phyloP scores from a whole-genome alignment of 92 coral and sea anemone genomes.

The Blastomussa wellsi region DNA sequence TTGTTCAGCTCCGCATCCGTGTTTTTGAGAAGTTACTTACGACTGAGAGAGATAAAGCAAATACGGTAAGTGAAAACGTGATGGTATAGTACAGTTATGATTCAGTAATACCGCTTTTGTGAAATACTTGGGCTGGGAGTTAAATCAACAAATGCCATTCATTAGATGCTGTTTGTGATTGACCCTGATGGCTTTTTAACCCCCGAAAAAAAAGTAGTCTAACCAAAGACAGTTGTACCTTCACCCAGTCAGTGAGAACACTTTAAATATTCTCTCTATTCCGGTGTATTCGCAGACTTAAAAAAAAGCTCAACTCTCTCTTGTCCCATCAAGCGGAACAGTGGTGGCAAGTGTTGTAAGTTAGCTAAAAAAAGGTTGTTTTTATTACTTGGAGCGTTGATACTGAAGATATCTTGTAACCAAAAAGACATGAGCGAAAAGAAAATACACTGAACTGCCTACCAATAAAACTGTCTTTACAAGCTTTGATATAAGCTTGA shows the following conservation, averaged over 20 bases:
- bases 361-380: background rate
- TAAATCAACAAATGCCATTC: background rate
- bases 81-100: background rate
- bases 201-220: background rate
- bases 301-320: background rate
- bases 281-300: background rate
- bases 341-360: background rate
- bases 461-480: too few species aligned
- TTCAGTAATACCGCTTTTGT: background rate
- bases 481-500: background rate
- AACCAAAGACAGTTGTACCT: background rate
- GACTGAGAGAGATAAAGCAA: slow-evolving; percentile 1
- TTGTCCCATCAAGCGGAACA: slow-evolving; percentile 7
- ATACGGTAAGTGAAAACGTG: slow-evolving; percentile 20
- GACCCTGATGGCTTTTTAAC: background rate
- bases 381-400: background rate
- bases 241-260: background rate
- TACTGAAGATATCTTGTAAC: background rate
- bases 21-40: background rate
- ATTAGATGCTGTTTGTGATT: background rate
- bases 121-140: background rate
- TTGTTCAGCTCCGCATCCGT: background rate
- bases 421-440: background rate
- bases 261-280: background rate
- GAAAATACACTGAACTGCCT: too few species aligned